Percentiles rank a stretch among this genome's conserved stretches.
Conservation (phyloP, 1,140 invertebrate genomes). For the Pseudomyrmex concolor region DNA sequence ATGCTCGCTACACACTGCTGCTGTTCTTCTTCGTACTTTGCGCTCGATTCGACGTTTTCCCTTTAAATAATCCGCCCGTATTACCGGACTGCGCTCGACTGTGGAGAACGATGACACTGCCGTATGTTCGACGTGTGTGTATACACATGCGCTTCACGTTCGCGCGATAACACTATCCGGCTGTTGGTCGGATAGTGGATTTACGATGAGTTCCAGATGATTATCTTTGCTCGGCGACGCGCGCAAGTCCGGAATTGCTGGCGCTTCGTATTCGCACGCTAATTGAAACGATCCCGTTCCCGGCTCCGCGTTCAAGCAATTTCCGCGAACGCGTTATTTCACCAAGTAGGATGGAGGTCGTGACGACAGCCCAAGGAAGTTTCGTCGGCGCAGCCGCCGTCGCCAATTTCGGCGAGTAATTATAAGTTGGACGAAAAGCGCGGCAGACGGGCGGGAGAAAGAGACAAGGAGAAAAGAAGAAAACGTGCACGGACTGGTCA, state of each 20-base stretch:
- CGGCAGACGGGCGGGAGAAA: too few relatives aligned
- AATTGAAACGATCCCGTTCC: conserved; percentile 57
- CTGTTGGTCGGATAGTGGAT: conserved; percentile 33
- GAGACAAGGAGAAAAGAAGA: background rate
- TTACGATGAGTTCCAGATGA: conserved; percentile 57
- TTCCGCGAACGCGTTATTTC: conserved; percentile 60
- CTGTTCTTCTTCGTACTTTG: conserved; percentile 38
- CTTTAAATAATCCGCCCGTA: background rate
- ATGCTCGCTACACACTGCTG: conserved; percentile 50
- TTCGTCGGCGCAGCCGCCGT: conserved; percentile 50
- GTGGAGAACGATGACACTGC: conserved; percentile 25
- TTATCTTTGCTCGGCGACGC: conserved; percentile 49
- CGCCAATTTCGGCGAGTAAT: conserved; percentile 70
- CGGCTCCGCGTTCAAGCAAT: conserved; percentile 26
- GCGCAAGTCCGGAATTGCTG: conserved; percentile 49
- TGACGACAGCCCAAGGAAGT: conserved; percentile 61
- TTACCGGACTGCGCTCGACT: too few relatives aligned
- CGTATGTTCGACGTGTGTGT: background rate
- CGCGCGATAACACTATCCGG: conserved; percentile 43
- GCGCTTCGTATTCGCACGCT: conserved; percentile 56
- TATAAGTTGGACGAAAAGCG: conserved; percentile 69
- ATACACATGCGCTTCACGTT: background rate
- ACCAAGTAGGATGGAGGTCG: conserved; percentile 46
- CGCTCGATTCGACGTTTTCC: conserved; percentile 30
- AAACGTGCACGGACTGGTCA: conserved; percentile 53